Evolutionary conservation across 2,113 vertebrate species (phyloP).

Genomic region (Bubo blakistoni): DNA sequence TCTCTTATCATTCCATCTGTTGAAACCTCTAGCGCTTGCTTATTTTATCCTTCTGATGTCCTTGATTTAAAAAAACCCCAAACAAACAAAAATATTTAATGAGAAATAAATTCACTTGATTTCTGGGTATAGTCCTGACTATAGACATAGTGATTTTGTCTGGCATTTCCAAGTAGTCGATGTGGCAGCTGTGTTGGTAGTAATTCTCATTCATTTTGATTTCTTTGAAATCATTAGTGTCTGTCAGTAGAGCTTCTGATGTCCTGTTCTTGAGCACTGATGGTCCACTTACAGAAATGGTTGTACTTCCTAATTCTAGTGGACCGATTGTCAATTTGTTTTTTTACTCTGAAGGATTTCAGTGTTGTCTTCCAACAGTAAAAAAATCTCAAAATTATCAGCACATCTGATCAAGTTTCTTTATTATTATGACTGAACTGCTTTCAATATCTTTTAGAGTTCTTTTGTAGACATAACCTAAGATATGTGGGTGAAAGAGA

Average conservation of each 20-base stretch:
- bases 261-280: background rate
- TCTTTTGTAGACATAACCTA: background rate
- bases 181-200: background rate
- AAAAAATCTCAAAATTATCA: background rate
- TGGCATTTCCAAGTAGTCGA: background rate
- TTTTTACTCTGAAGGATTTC: background rate
- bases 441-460: background rate
- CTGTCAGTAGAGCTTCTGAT: background rate
- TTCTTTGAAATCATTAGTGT: background rate
- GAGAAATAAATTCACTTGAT: background rate
- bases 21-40: background rate
- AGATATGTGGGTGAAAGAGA: background rate
- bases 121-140: background rate
- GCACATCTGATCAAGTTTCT: background rate
- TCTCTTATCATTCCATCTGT: background rate
- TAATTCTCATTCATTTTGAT: background rate
- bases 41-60: background rate
- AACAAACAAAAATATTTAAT: background rate
- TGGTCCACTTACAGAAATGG: background rate
- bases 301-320: background rate
- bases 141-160: background rate
- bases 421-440: accelerated
- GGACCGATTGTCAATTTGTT: background rate
- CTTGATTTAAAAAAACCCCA: background rate
- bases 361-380: background rate